A percentile compares a stretch with the other conserved stretches of the same genome.
Evolutionary conservation across 2,113 vertebrate species (phyloP).

Genomic region (Herpailurus yagouaroundi): DNA sequence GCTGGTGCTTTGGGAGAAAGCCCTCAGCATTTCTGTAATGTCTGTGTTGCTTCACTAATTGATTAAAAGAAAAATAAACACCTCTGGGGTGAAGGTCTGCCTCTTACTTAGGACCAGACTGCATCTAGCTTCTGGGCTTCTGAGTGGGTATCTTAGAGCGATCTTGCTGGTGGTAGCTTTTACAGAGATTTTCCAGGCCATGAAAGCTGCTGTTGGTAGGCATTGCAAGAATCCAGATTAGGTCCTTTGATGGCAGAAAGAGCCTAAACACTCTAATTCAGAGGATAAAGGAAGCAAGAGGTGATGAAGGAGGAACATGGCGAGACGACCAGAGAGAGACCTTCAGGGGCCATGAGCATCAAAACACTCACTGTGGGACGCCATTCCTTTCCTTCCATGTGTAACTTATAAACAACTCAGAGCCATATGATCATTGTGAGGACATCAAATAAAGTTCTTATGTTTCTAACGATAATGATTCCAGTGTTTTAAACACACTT

Average conservation of each 20-base stretch:
- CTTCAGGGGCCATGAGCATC: background rate
- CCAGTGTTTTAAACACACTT: no score
- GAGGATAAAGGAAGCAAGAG: background rate
- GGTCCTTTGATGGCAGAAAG: background rate
- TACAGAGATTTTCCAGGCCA: background rate
- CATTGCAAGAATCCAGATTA: background rate
- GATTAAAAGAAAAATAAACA: conserved; percentile 81
- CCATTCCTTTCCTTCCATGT: background rate
- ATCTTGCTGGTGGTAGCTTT: background rate
- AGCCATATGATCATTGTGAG: background rate
- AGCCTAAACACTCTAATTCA: background rate
- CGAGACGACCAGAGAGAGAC: background rate
- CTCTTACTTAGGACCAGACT: conserved; percentile 44
- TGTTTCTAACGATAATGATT: background rate
- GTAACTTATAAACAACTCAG: background rate
- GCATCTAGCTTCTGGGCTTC: background rate
- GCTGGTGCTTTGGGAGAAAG: conserved; percentile 43
- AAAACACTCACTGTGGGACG: background rate
- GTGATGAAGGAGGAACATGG: background rate
- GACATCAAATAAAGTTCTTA: background rate
- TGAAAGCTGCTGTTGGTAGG: background rate
- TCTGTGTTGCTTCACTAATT: conserved; percentile 76
- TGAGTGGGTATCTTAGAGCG: background rate
- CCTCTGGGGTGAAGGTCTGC: conserved; percentile 13
- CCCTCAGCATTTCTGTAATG: background rate